Conservation (phyloP, 2,113 vertebrate genomes). For the Calidris pygmaea region DNA sequence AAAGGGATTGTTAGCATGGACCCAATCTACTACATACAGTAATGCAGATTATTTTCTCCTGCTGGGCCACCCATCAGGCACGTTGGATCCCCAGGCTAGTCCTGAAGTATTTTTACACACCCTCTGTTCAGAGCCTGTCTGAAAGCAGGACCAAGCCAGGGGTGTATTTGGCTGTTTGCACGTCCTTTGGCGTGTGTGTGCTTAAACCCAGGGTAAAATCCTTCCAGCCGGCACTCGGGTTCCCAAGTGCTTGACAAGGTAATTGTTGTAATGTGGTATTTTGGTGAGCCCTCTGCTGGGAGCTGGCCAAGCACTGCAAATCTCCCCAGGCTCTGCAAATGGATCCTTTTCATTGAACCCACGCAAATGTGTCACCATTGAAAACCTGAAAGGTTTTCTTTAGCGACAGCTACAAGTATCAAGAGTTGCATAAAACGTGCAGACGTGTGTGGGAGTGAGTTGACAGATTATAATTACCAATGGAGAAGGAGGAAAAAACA, state of each 20-base stretch:
- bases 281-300: conserved; percentile 57
- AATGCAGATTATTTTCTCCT: conserved; percentile 23
- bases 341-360: conserved; percentile 49
- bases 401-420: conserved; percentile 23
- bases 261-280: conserved; percentile 59
- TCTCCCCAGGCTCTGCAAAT: conserved; percentile 34
- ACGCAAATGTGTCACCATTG: conserved; percentile 4
- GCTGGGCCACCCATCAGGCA: not conserved
- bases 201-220: conserved; percentile 35
- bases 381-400: conserved; percentile 32
- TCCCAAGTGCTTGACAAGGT: conserved; percentile 38
- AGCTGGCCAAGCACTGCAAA: conserved; percentile 34
- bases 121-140: not conserved
- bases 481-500: not conserved
- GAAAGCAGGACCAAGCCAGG: not conserved
- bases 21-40: not conserved
- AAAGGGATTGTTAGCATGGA: conserved; percentile 3
- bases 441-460: not conserved
- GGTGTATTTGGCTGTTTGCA: not conserved
- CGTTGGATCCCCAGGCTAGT: not conserved
- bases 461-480: conserved; percentile 70
- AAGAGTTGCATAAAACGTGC: conserved; percentile 16
- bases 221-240: not conserved
- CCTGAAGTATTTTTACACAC: not conserved
- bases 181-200: not conserved